Evolutionary conservation across 2,113 vertebrate species (phyloP), one percentile per base, ranked within the genome.

Genomic region (Guaruba guarouba): DNA sequence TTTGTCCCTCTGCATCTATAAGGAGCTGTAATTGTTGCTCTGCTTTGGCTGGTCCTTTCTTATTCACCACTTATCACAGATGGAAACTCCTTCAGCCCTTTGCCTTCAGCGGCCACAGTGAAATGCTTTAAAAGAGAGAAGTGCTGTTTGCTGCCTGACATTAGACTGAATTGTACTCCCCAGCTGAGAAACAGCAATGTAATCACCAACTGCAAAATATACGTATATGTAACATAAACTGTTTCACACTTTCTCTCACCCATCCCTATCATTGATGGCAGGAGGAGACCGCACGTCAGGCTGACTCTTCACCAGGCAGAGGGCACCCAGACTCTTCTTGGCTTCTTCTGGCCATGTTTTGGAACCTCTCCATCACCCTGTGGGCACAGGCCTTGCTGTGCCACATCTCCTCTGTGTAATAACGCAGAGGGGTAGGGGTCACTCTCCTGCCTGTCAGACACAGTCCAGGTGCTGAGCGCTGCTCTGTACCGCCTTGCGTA

Each of bases 401-500:
- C 28, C 39, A 49, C 3, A 2, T 62, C 23, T 66, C n/a, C 28
- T 55, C 25, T 59, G 44, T 62, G 41, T 7, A 4, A 5, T 41
- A 39, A 75, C 52, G 67, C 31, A 49, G 31, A 4, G 7, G 25
- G 15, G 22, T 61, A 23, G 33, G 59, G 59, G 28, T 44, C 16
- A 33, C 52, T 81, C 63, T n/a, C 28, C 82, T 77, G 52, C 77
- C 35, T 48, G 33, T 33, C 4, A 6, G 59, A 44, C 5, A 2
- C 59, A 81, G 73, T 29, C 54, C 44, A 25, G 51, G 27, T 51
- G 11, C n/a, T 71, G 77, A 27, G 28, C 6, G 18, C 48, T 33
- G 33, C 64, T 81, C 39, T 12, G 3, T 35, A 23, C 12, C 0
- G 0, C 39, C 44, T 62, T 7, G 17, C 37, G 12, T 14, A 3